These are phyloP conservation scores for Hypotaenidia okinawae DNA, from an alignment of 2,797 vertebrate genomes.

Conservation along the genomic window DNA sequence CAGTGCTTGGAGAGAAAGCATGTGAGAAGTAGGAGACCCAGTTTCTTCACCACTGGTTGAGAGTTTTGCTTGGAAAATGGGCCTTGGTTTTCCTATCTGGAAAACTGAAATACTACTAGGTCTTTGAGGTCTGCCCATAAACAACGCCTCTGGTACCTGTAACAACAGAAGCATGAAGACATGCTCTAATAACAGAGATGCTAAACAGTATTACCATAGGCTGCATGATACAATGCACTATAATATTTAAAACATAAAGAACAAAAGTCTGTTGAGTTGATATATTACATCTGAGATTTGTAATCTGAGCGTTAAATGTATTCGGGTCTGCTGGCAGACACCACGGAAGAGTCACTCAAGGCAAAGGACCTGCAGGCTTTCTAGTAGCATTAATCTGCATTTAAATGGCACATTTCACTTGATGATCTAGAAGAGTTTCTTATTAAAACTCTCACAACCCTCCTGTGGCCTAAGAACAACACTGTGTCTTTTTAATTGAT, in stretches of 20 bases:
- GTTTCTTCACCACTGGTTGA: background rate
- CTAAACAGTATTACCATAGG: background rate
- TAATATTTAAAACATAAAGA: constrained; percentile 25
- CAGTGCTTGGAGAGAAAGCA: background rate
- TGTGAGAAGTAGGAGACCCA: background rate
- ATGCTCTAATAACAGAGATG: constrained; percentile 32
- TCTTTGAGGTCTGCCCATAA: constrained; percentile 2
- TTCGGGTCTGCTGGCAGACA: background rate
- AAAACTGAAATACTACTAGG: background rate
- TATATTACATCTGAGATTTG: background rate
- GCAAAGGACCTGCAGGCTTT: background rate
- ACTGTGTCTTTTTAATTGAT: background rate
- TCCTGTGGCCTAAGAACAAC: background rate
- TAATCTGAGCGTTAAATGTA: background rate
- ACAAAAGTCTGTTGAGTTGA: background rate
- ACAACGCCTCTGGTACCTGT: background rate
- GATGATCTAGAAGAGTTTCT: background rate
- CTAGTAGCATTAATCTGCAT: background rate
- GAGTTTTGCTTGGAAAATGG: background rate
- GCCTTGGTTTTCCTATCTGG: background rate
- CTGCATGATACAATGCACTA: background rate
- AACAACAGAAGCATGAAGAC: constrained; percentile 1
- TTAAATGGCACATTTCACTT: background rate
- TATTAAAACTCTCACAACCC: background rate
- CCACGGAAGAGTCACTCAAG: background rate